Conservation (phyloP, 2,888 invertebrate species). For the Thymelicus acteon region DNA sequence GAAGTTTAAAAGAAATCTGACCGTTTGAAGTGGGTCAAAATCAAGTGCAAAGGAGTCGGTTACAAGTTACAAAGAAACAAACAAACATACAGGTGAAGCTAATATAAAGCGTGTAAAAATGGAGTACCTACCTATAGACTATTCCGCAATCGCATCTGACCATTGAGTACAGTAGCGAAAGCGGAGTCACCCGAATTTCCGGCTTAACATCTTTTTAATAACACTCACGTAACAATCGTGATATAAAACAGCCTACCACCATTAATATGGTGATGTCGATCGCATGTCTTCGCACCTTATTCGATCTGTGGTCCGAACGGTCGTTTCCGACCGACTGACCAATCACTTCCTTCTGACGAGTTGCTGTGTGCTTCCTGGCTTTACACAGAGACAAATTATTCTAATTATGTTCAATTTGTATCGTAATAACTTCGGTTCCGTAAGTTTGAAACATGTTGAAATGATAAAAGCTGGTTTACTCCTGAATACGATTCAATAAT, state of each 20-base stretch:
- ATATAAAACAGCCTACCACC: constrained; percentile 12
- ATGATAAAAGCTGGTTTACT: neutral
- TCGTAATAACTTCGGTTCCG: neutral
- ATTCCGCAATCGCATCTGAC: neutral
- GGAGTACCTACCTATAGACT: too few relatives aligned
- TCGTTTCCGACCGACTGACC: constrained; percentile 67
- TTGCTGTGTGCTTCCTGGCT: constrained; percentile 50
- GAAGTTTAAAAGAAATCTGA: too few relatives aligned
- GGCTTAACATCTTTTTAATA: constrained; percentile 8
- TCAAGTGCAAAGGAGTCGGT: too few relatives aligned
- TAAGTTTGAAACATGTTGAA: neutral
- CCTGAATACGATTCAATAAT: neutral
- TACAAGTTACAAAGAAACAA: too few relatives aligned
- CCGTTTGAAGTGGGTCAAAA: too few relatives aligned
- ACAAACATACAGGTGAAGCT: too few relatives aligned
- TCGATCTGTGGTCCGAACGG: constrained; percentile 53
- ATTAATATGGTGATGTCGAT: constrained; percentile 21
- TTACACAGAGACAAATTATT: constrained; percentile 36
- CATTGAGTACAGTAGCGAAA: neutral
- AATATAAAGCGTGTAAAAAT: too few relatives aligned
- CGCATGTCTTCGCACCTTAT: constrained; percentile 38
- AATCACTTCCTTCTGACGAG: constrained; percentile 52
- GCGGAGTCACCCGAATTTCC: neutral
- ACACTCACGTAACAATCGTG: constrained; percentile 14
- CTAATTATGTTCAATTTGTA: constrained; percentile 8